phyloP scores from a whole-genome alignment of 2,888 invertebrate species.

The Eristalinus sepulchralis region DNA sequence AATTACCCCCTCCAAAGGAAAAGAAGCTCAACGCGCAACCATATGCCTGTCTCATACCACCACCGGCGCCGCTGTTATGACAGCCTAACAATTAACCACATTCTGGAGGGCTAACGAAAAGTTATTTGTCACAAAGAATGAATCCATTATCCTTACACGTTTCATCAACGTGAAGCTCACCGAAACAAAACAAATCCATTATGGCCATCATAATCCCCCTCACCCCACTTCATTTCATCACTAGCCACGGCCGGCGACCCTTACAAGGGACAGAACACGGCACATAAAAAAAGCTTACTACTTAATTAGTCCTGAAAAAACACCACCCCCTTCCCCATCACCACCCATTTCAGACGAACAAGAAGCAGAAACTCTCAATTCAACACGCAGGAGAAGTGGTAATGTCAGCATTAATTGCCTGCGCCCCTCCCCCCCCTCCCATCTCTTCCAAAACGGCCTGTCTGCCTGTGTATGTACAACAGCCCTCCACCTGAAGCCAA shows the following conservation, averaged over 20 bases:
- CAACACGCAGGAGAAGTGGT: conserved; percentile 1
- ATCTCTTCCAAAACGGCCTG: too few species aligned
- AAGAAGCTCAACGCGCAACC: neutral
- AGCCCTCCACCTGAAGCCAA: neutral
- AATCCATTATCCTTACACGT: conserved; percentile 37
- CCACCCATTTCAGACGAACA: neutral
- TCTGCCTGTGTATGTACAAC: conserved; percentile 23
- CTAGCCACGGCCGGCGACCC: neutral
- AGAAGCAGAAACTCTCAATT: neutral
- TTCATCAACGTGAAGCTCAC: conserved; percentile 3
- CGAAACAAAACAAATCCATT: conserved; percentile 47
- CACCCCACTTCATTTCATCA: neutral
- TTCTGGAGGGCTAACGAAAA: neutral
- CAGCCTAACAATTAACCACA: neutral
- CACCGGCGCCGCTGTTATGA: neutral
- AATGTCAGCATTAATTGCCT: conserved; percentile 61
- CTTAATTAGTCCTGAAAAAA: conserved; percentile 45
- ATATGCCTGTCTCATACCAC: neutral
- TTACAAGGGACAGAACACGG: neutral
- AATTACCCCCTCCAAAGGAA: neutral
- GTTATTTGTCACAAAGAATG: conserved; percentile 30
- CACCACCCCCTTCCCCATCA: neutral
- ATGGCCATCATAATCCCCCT: conserved; percentile 25
- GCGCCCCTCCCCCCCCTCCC: too few species aligned
- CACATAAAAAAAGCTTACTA: conserved; percentile 25